Base-by-base conservation (phyloP, 2,888 invertebrate species). In the Vannuccia rotundouncinata region DNA sequence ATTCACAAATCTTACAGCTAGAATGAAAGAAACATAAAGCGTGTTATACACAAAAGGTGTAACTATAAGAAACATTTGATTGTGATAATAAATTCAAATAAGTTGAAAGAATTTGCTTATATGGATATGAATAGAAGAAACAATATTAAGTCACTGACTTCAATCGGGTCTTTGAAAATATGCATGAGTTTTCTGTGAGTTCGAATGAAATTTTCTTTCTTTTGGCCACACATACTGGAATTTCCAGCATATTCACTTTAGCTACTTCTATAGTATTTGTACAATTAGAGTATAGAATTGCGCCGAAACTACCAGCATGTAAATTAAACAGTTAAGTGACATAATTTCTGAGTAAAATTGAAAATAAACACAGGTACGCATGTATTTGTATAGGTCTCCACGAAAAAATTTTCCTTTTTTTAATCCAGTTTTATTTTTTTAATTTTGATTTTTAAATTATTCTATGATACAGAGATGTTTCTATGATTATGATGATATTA, bases 141-240 rank as follows among this genome's bases (percentile, higher is more conserved):
- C 10, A 66, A 66, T 22, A 66, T 27, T 22, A 17, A 22, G 10
- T 66, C 66, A 66, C 66, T 66, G 22, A 66, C 66, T 66, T 66
- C 25, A 22, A 66, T 5, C 25, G 66, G 66, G 22, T 66, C 66
- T 66, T 66, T 66, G 13, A 66, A 66, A 22, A 22, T n/a, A n/a
- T 2, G 66, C n/a, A n/a, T n/a, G n/a, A 5, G 22, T 66, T 66
- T 66, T 66, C 66, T 22, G 2, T 22, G 25, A 66, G 66, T 66
- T 66, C 66, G 25, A 13, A n/a, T 13, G 66, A 66, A 22, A 66
- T 27, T 66, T 66, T 27, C 22, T 66, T 22, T 66, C 25, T 13
- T 66, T 27, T 66, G 66, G 66, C 66, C 66, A 66, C 66, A 66
- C 66, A 66, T 66, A 66, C 10, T n/a, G n/a, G n/a, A n/a, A n/a